Percentiles rank a stretch among this genome's conserved stretches.
phyloP scores from a whole-genome alignment of 92 coral and sea anemone genomes.

The Blastomussa wellsi region DNA sequence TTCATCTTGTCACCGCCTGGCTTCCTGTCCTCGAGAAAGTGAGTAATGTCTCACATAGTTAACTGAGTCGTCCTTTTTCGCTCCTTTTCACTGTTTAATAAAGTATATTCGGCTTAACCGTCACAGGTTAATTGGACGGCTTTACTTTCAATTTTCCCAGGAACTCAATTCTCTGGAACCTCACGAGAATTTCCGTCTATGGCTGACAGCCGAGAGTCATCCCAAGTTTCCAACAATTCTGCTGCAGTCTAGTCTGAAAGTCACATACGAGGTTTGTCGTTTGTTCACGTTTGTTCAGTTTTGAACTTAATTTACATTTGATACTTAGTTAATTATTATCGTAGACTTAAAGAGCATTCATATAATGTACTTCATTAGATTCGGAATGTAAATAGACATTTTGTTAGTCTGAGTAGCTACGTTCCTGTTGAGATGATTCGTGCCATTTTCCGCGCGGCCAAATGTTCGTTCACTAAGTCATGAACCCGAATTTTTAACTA shows the following conservation, averaged over 20 bases:
- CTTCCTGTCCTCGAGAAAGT: slow-evolving; percentile 96
- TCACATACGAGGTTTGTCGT: slow-evolving; percentile 86
- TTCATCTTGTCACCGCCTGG: slow-evolving; percentile 97
- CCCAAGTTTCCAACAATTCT: slow-evolving; percentile 97
- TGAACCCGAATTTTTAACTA: too few species aligned
- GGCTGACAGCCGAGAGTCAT: slow-evolving; percentile 97
- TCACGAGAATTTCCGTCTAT: slow-evolving; percentile 93
- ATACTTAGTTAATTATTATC: too few species aligned
- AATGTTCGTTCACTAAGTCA: neutral
- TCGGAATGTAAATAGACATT: neutral
- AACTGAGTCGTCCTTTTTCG: too few species aligned
- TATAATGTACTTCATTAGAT: neutral
- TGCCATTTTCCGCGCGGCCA: neutral
- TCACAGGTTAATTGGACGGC: too few species aligned
- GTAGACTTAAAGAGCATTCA: too few species aligned
- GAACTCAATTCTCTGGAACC: slow-evolving; percentile 93
- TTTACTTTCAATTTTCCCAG: slow-evolving; percentile 58
- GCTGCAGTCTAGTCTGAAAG: slow-evolving; percentile 93
- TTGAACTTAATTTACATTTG: neutral
- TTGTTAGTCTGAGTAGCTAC: neutral
- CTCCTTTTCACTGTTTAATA: too few species aligned
- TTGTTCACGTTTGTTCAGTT: neutral
- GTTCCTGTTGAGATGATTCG: too few species aligned
- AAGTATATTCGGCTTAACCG: neutral
- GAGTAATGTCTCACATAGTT: neutral